Evolutionary conservation across 2,113 vertebrate genomes (phyloP), one percentile per base, ranked within the genome.

Genomic region (Poeciliopsis prolifica): DNA sequence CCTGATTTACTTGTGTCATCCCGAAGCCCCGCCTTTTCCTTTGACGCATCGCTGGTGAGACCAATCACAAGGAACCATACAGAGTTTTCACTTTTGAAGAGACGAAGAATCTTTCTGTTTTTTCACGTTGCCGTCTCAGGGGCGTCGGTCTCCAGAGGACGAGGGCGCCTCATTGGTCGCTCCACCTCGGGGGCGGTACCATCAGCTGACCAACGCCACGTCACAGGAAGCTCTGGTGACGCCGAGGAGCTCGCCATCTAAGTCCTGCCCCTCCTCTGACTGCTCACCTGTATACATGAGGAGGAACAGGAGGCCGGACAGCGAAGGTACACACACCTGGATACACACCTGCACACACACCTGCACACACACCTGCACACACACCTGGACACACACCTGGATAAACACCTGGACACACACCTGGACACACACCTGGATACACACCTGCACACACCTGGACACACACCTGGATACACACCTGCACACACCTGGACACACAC

Each of bases 181-280:
- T 10, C 91, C 94, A 0, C 94, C 94, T 1, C 89, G 92, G 68
- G 89, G 93, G 48, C 95, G 94, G 61, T 96, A 96, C 86, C 93
- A 65, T 11, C 95, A 96, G 79, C 94, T 97, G 79, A 96, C 95
- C 88, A 95, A 95, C 64, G 79, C 95, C 26, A 92, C 94, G 0
- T 96, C 95, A 48, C 96, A 96, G 71, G 96, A 97, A 84, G 94
- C 95, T 72, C 86, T 97, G 75, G 94, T 90, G 10, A 90, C 93
- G 0, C 92, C 94, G 0, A 83, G 76, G 61, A 82, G 92, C 74
- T 95, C 94, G 0, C 94, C 94, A 0, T 95, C 95, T 30, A 94
- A 90, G 73, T 95, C 95, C 0, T 95, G 94, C 82, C 94, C 92
- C 62, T 94, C 95, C 68, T 94, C 96, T 0, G 94, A 97, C 85